These are phyloP conservation scores for Mus musculus DNA, from an alignment of 2,113 vertebrate species.

Conservation along the genomic window DNA sequence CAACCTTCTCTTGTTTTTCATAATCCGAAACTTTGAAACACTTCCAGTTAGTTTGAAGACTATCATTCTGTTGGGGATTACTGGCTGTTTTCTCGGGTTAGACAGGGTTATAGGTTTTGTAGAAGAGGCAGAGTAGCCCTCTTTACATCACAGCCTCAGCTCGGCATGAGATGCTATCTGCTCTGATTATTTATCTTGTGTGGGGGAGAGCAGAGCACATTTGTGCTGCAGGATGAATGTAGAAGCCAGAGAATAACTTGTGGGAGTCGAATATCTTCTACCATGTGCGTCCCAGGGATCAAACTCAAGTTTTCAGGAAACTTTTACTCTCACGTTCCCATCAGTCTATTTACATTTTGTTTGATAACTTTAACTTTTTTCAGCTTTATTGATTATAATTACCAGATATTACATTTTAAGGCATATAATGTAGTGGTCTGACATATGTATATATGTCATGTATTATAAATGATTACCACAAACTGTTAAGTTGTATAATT, in stretches of 20 bases:
- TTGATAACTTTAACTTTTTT: not conserved
- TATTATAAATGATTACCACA: not conserved
- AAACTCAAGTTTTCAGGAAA: too few species aligned
- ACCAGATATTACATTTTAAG: not conserved
- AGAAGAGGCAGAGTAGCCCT: constrained; percentile 15
- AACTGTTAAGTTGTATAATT: not conserved
- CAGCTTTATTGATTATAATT: not conserved
- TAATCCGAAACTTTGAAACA: constrained; percentile 26
- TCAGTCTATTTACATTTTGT: not conserved
- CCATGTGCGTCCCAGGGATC: not conserved
- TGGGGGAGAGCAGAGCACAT: not conserved
- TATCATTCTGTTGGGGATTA: not conserved
- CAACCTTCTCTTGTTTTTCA: constrained; percentile 50
- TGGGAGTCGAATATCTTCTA: not conserved
- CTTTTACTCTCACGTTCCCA: not conserved
- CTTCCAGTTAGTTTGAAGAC: constrained; percentile 42
- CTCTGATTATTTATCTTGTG: not conserved
- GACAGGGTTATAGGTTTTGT: not conserved
- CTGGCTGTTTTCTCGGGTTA: constrained; percentile 39
- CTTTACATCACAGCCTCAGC: not conserved
- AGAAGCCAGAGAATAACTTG: not conserved
- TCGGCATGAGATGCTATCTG: constrained; percentile 4
- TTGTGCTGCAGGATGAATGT: not conserved
- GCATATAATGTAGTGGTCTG: not conserved
- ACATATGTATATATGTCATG: not conserved